Percentiles rank a stretch among this genome's conserved stretches.
phyloP scores from a whole-genome alignment of 2,797 vertebrate genomes.

The Gambelia wislizenii region DNA sequence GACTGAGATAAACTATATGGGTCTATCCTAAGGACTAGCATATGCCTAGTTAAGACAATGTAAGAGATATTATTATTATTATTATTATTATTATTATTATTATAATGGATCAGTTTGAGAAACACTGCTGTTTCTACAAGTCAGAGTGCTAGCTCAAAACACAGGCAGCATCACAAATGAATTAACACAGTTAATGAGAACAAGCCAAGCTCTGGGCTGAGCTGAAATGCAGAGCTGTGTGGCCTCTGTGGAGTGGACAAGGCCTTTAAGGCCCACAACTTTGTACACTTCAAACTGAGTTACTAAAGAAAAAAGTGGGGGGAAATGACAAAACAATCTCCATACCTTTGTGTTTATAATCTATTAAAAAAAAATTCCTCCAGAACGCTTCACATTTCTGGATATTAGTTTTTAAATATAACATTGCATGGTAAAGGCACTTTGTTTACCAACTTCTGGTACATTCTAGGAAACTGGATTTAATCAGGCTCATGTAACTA shows the following conservation, averaged over 20 bases:
- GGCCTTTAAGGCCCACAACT: no score
- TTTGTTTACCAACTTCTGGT: no score
- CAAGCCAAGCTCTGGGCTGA: not conserved
- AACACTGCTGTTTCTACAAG: not conserved
- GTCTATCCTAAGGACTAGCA: not conserved
- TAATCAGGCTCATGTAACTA: not conserved
- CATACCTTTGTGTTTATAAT: no score
- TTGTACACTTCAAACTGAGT: no score
- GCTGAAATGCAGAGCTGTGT: not conserved
- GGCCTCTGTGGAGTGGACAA: not conserved
- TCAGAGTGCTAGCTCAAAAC: not conserved
- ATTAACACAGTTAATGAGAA: not conserved
- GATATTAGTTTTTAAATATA: not conserved
- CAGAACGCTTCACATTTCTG: no score
- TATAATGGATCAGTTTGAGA: not conserved
- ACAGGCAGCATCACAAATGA: not conserved
- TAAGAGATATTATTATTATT: no score
- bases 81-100: no score
- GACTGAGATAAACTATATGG: not conserved
- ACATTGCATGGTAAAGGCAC: not conserved
- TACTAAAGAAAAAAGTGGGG: no score
- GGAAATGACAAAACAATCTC: no score
- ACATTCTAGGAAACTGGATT: not conserved
- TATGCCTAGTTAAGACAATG: no score
- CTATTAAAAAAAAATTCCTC: no score